Conservation (phyloP, 2,888 invertebrate species). For the Plagodis pulveraria region DNA sequence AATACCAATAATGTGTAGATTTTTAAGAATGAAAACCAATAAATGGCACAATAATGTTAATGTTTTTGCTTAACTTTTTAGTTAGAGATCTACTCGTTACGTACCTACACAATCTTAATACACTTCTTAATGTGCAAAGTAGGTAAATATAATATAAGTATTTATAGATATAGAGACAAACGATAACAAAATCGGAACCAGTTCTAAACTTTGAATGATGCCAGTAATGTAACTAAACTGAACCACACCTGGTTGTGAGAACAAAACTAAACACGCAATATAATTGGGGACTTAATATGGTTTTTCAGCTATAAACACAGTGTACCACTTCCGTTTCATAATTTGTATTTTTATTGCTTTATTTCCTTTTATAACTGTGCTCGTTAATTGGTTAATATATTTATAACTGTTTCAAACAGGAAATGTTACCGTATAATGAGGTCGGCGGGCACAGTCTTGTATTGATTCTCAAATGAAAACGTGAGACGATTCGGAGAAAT, state of each 20-base stretch:
- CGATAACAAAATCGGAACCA: neutral
- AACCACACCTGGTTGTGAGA: neutral
- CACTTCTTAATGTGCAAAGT: no score
- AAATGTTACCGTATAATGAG: slow-evolving; percentile 9
- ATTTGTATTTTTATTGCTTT: slow-evolving; percentile 19
- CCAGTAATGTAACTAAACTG: neutral
- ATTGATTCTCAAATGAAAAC: no score
- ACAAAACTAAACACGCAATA: slow-evolving; percentile 7
- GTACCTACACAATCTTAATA: no score
- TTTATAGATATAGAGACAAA: neutral
- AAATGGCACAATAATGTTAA: no score
- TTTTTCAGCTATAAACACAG: slow-evolving; percentile 5
- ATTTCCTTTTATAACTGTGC: slow-evolving; percentile 16
- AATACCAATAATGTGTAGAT: neutral
- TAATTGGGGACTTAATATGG: slow-evolving; percentile 11
- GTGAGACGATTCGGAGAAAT: no score
- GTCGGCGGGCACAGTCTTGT: no score
- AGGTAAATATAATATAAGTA: neutral
- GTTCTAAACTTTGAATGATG: neutral
- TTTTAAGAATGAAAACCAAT: no score
- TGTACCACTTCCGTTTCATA: slow-evolving; percentile 14
- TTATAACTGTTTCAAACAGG: slow-evolving; percentile 7
- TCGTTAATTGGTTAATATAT: slow-evolving; percentile 11
- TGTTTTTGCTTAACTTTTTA: no score
- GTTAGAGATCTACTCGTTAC: no score